Evolutionary conservation across 2,888 invertebrate species (phyloP).

Genomic region (Synanthedon vespiformis): DNA sequence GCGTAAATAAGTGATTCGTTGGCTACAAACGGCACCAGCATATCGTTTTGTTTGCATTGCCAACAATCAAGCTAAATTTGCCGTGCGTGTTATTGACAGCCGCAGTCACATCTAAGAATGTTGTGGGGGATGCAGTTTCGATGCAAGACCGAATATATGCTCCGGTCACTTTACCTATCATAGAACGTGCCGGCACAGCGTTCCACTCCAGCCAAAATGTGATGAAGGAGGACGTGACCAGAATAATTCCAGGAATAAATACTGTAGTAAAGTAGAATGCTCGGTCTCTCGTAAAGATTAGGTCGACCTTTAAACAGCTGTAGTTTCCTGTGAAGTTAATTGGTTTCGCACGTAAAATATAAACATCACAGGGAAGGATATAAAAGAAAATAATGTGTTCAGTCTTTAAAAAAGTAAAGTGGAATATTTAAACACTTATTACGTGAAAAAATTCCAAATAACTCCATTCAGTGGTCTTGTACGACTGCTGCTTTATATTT

Average conservation of each 20-base stretch:
- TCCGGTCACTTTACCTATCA: conserved; percentile 77
- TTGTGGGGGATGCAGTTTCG: conserved; percentile 15
- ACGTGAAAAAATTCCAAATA: conserved; percentile 53
- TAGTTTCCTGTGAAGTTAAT: conserved; percentile 80
- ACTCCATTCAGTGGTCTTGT: conserved; percentile 71
- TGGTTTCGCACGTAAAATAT: conserved; percentile 13
- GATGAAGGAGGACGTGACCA: conserved; percentile 88
- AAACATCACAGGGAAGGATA: conserved; percentile 20
- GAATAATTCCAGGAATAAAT: conserved; percentile 90
- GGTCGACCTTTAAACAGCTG: conserved; percentile 88
- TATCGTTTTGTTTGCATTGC: conserved; percentile 27
- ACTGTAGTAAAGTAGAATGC: conserved; percentile 93
- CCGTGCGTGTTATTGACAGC: conserved; percentile 51
- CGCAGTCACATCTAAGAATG: conserved; percentile 46
- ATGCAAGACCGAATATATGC: conserved; percentile 12
- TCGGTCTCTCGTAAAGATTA: conserved; percentile 89
- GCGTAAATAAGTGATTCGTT: conserved; percentile 19
- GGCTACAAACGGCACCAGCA: conserved; percentile 11
- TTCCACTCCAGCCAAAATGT: conserved; percentile 94
- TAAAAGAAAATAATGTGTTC: not conserved
- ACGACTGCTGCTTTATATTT: conserved; percentile 2
- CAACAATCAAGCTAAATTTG: conserved; percentile 45
- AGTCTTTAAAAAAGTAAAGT: not conserved
- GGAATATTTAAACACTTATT: not conserved
- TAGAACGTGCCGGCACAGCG: conserved; percentile 88